Conservation (phyloP, 1,140 invertebrate genomes). For the Drosophila ambigua region DNA sequence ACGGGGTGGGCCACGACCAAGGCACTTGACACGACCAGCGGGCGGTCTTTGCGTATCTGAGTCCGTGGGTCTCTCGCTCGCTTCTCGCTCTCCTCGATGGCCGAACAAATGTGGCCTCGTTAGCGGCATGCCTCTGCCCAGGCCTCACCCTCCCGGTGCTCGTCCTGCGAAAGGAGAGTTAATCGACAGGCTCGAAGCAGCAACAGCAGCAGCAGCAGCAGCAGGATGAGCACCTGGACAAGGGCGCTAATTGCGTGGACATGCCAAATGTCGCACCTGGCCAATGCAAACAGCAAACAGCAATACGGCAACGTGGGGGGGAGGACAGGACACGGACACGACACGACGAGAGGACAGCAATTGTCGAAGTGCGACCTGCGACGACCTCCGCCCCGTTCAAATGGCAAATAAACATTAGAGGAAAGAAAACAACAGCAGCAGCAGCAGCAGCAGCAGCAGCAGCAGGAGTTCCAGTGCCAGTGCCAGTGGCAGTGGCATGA, state of each 20-base stretch:
- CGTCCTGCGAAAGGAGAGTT: constrained; percentile 52
- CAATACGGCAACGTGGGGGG: constrained; percentile 31
- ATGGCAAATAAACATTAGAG: constrained; percentile 76
- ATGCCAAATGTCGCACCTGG: constrained; percentile 77
- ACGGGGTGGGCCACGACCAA: constrained; percentile 11
- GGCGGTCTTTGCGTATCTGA: background rate
- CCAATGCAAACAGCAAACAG: constrained; percentile 46
- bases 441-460: background rate
- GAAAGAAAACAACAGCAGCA: constrained; percentile 40
- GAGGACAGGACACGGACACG: constrained; percentile 11
- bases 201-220: too few species aligned
- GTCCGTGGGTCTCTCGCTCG: background rate
- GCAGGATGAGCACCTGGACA: constrained; percentile 14
- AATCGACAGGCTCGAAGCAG: constrained; percentile 35
- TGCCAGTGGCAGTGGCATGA: background rate
- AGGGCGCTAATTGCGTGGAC: constrained; percentile 72
- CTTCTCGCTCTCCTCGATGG: constrained; percentile 12
- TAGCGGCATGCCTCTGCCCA: constrained; percentile 20
- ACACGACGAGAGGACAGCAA: background rate
- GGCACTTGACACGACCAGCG: constrained; percentile 35
- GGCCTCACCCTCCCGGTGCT: too few species aligned
- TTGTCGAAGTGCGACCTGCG: too few species aligned
- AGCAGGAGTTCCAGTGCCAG: background rate
- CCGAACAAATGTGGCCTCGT: constrained; percentile 49
- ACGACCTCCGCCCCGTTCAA: constrained; percentile 12